Evolutionary conservation across 1,140 invertebrate genomes (phyloP), one percentile per base, ranked within the genome.

Genomic region (Psix sp.): DNA sequence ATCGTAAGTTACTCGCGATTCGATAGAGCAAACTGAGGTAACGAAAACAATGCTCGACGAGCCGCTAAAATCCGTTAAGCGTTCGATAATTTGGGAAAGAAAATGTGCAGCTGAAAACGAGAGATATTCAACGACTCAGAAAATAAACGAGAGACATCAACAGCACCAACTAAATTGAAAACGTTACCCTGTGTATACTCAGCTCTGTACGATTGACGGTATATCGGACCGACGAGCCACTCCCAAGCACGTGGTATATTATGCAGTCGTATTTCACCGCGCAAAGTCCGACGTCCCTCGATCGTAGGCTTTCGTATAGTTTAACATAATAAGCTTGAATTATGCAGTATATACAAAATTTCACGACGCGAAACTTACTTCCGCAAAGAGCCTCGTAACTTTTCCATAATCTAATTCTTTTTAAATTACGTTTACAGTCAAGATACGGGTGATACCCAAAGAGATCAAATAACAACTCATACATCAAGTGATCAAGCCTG

Each of bases 261-360:
- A 85, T 80, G 79, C 81, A 83, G 84, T 82, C 67, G 63, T 43
- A n/a, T 39, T 74, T 77, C 74, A 62, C 57, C 67, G 67, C 56
- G 33, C 13, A 59, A 57, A 76, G 67, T 73, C 71, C 49, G 40
- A 38, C 62, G 48, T 66, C 59, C 62, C 40, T 59, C 65, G 36
- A 46, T 74, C 59, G 33, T 70, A 49, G 70, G 71, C 62, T 78
- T 65, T 56, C 75, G 83, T 82, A 84, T 85, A 85, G 77, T 73
- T 85, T 85, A 84, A 80, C 83, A 85, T 85, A 85, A 85, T 85
- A 78, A 79, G 80, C 46, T 52, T 43, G 72, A 59, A 85, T 85
- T 85, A 85, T 85, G 63, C 83, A 79, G 76, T 76, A 81, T 80
- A 82, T 80, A 82, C 79, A 78, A 82, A 82, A 82, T 83, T 85